Evolutionary conservation across 2,113 vertebrate genomes (phyloP).

Genomic region (Murina feae): DNA sequence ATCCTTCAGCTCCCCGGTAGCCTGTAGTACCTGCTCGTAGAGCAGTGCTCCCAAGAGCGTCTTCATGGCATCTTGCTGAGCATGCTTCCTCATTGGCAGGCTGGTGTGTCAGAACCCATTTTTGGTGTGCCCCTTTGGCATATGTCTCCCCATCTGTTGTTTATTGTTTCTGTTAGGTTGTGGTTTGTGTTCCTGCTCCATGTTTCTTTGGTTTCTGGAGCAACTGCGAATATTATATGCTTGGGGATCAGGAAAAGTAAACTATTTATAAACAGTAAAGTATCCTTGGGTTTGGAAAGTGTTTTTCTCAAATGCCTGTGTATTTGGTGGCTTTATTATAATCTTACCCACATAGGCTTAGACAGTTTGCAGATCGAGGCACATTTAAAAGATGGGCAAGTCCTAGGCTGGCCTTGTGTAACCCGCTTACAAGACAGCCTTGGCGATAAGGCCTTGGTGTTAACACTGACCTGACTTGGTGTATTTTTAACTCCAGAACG

Average conservation of each 20-base stretch:
- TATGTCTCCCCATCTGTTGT: slow-evolving; percentile 80
- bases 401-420: slow-evolving; percentile 51
- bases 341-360: slow-evolving; percentile 73
- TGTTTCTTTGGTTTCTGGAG: slow-evolving; percentile 81
- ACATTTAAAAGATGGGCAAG: slow-evolving; percentile 21
- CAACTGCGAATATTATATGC: slow-evolving; percentile 79
- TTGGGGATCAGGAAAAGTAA: slow-evolving; percentile 81
- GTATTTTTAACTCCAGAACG: slow-evolving; percentile 76
- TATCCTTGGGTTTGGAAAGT: slow-evolving; percentile 78
- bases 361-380: slow-evolving; percentile 61
- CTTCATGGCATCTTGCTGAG: not conserved
- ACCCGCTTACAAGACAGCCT: slow-evolving; percentile 41
- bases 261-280: slow-evolving; percentile 85
- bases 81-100: not conserved
- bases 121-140: slow-evolving; percentile 54
- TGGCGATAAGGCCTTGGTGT: slow-evolving; percentile 74
- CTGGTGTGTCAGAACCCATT: slow-evolving; percentile 39
- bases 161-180: slow-evolving; percentile 82
- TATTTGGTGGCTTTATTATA: slow-evolving; percentile 78
- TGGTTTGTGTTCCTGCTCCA: slow-evolving; percentile 80
- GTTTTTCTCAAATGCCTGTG: slow-evolving; percentile 75
- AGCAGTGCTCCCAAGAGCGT: not conserved
- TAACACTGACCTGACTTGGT: slow-evolving; percentile 53
- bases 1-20: not conserved
- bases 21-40: fast-evolving